Percentiles rank a stretch among this genome's conserved stretches.
Conservation (phyloP, 2,888 invertebrate species). For the Therioaphis trifolii region DNA sequence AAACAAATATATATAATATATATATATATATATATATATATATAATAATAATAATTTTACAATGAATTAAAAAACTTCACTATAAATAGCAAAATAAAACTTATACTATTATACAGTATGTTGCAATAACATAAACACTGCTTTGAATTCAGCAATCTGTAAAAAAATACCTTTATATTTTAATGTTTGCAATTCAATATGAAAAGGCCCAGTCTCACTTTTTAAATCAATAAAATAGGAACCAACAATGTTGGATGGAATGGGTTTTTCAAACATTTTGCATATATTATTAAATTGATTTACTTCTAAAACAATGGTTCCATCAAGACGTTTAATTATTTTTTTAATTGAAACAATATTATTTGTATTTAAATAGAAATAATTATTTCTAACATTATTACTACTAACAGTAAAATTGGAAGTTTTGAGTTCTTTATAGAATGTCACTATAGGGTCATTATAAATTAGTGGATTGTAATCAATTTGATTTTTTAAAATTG, state of each 20-base stretch:
- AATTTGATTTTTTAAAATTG: background rate
- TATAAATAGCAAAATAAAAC: background rate
- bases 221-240: background rate
- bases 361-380: background rate
- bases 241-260: background rate
- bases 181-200: background rate
- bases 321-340: background rate
- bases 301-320: background rate
- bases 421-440: background rate
- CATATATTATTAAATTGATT: background rate
- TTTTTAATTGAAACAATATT: background rate
- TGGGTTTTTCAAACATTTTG: background rate
- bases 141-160: background rate
- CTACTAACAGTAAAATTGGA: background rate
- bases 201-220: no score
- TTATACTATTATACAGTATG: no score
- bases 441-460: background rate
- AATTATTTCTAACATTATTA: slow-evolving; percentile 6
- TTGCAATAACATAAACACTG: background rate
- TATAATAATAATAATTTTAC: no score
- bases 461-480: background rate
- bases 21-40: no score
- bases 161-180: slow-evolving; percentile 7
- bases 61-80: no score
- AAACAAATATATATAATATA: no score